Conservation (phyloP, 2,797 vertebrate species). For the Myioborus miniatus region DNA sequence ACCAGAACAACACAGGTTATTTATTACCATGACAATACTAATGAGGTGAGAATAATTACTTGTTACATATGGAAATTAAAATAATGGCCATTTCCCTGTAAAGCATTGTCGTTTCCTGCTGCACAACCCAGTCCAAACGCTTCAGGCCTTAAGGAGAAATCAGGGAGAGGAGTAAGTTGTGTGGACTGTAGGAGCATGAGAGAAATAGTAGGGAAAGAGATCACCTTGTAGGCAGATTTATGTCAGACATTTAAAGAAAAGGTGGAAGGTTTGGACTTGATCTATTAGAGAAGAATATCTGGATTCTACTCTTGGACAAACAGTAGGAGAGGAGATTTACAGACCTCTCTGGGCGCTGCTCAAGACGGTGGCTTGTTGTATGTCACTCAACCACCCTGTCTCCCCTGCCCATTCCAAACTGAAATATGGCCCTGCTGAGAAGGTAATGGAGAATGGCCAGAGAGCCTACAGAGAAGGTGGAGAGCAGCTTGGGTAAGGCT, state of each 20-base stretch:
- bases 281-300: background rate
- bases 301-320: background rate
- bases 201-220: background rate
- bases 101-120: background rate
- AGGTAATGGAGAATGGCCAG: background rate
- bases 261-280: background rate
- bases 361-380: background rate
- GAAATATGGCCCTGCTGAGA: background rate
- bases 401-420: background rate
- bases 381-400: background rate
- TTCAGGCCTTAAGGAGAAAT: background rate
- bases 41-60: background rate
- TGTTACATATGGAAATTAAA: background rate
- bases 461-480: background rate
- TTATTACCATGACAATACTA: background rate
- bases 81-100: background rate
- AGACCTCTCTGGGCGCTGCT: background rate
- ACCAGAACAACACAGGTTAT: background rate
- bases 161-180: background rate
- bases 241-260: background rate
- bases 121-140: background rate
- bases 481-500: background rate
- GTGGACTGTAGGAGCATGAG: background rate
- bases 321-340: background rate
- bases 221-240: background rate